These are phyloP conservation scores for Prolemur simus DNA, from an alignment of 2,113 vertebrate species.

Conservation along the genomic window DNA sequence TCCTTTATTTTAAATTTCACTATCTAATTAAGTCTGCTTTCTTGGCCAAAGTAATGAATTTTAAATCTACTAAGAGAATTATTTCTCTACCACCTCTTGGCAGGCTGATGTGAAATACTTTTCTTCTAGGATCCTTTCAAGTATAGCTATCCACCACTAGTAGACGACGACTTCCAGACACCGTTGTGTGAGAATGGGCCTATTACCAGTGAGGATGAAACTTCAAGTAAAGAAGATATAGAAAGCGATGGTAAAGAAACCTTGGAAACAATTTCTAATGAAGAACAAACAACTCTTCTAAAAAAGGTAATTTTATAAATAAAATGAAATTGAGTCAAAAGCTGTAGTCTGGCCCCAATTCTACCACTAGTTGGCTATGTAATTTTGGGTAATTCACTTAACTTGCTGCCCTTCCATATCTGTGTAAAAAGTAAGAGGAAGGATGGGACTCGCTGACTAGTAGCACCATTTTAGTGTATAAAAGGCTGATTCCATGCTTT, in stretches of 20 bases:
- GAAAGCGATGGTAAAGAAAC: conserved; percentile 90
- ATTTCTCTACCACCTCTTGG: neutral
- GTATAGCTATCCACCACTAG: conserved; percentile 97
- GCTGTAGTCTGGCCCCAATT: neutral
- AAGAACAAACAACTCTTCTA: conserved; percentile 86
- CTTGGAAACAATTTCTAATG: conserved; percentile 87
- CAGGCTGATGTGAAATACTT: conserved; percentile 3
- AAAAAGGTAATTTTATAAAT: conserved; percentile 91
- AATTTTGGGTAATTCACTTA: neutral
- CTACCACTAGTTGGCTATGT: neutral
- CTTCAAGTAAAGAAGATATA: conserved; percentile 91
- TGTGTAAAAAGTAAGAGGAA: neutral
- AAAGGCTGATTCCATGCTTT: neutral
- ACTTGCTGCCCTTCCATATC: neutral
- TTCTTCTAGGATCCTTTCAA: conserved; percentile 93
- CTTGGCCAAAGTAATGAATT: neutral
- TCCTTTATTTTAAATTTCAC: conserved; percentile 15
- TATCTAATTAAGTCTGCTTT: conserved; percentile 5
- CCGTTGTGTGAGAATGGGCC: conserved; percentile 96
- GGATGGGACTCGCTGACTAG: neutral
- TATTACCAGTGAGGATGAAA: conserved; percentile 93
- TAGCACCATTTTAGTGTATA: neutral
- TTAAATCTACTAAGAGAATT: neutral
- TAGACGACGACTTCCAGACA: conserved; percentile 97
- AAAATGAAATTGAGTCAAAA: conserved; percentile 26